These are phyloP conservation scores for Scopus umbretta DNA, from an alignment of 2,113 vertebrate genomes.

Conservation along the genomic window DNA sequence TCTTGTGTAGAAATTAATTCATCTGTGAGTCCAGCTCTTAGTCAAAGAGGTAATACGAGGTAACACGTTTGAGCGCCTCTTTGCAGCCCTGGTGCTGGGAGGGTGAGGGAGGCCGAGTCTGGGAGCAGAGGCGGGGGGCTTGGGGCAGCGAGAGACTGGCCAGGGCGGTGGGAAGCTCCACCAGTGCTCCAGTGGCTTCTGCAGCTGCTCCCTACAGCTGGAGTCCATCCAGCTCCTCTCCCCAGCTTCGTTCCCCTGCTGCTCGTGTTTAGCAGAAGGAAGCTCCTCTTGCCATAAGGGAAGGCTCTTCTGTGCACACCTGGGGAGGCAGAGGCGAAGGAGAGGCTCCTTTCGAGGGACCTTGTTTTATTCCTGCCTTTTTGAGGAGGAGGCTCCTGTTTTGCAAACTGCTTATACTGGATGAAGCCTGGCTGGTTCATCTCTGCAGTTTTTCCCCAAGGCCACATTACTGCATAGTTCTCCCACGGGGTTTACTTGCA, in stretches of 20 bases:
- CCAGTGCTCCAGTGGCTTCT: background rate
- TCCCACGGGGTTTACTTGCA: background rate
- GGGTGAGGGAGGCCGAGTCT: background rate
- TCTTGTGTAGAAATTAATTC: background rate
- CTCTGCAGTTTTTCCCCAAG: background rate
- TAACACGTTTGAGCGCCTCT: background rate
- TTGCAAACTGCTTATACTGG: background rate
- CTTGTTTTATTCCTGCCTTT: background rate
- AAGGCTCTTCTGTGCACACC: background rate
- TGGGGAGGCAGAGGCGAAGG: background rate
- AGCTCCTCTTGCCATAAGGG: fast-evolving
- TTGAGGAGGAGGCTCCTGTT: background rate
- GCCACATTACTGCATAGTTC: background rate
- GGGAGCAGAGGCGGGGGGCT: background rate
- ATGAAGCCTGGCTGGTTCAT: background rate
- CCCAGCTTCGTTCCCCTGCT: background rate
- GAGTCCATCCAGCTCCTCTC: background rate
- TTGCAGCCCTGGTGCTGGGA: fast-evolving
- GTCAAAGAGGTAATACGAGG: background rate
- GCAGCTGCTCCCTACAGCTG: background rate
- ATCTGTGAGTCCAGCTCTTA: background rate
- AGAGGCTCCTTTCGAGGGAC: background rate
- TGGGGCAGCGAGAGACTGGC: background rate
- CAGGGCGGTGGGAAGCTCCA: background rate
- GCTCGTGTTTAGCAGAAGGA: background rate